A percentile compares a stretch with the other conserved stretches of the same genome.
Conservation (phyloP, 92 coral and sea anemone species). For the Galaxea fascicularis region DNA sequence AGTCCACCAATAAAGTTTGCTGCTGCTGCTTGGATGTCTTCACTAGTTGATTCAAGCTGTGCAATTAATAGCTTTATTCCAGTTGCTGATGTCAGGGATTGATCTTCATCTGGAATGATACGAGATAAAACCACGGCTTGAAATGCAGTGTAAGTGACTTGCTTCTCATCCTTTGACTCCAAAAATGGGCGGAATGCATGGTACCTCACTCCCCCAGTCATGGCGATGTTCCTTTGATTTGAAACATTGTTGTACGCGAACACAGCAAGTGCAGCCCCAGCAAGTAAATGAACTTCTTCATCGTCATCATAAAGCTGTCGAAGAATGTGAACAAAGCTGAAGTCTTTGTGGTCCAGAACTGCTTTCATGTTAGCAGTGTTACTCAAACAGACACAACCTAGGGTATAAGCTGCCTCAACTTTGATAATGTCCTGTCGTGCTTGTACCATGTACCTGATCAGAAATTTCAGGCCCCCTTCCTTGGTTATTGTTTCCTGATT, state of each 20-base stretch:
- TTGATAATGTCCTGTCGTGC: conserved; percentile 87
- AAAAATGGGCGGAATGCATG: conserved; percentile 78
- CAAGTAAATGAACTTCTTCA: conserved; percentile 81
- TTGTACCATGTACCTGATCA: conserved; percentile 84
- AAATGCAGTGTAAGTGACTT: conserved; percentile 86
- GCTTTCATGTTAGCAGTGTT: conserved; percentile 87
- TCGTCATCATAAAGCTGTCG: conserved; percentile 82
- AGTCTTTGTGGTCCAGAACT: conserved; percentile 77
- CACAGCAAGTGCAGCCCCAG: conserved; percentile 88
- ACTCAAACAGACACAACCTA: conserved; percentile 92
- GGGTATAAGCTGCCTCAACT: conserved; percentile 94
- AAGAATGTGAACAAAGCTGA: conserved; percentile 80
- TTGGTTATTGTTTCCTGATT: conserved; percentile 79
- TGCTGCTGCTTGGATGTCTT: conserved; percentile 82
- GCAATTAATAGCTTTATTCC: conserved; percentile 88
- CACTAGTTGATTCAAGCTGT: conserved; percentile 76
- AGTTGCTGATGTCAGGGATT: conserved; percentile 86
- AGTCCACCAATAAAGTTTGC: conserved; percentile 95
- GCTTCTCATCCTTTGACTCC: conserved; percentile 78
- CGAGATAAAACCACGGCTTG: conserved; percentile 91
- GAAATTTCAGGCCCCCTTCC: conserved; percentile 85
- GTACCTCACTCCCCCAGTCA: conserved; percentile 85
- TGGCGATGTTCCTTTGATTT: conserved; percentile 90
- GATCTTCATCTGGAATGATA: conserved; percentile 95
- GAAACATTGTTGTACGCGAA: conserved; percentile 93